Evolutionary conservation across 2,797 vertebrate genomes (phyloP).

Genomic region (Danio tinwini): DNA sequence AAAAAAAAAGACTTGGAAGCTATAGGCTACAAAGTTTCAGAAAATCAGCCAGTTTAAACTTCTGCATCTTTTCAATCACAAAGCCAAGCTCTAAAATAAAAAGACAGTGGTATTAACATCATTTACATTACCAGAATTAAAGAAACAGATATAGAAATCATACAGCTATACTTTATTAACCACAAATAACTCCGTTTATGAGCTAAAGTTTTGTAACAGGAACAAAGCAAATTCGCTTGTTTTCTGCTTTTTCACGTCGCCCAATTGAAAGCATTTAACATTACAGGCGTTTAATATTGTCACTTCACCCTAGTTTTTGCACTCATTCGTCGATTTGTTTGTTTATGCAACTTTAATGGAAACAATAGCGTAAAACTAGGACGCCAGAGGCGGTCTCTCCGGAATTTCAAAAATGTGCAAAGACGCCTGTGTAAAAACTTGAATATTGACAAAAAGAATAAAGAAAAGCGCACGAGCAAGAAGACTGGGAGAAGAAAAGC

Average conservation of each 20-base stretch:
- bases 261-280: not conserved
- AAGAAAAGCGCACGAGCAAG: not conserved
- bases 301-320: not conserved
- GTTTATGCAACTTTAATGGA: not conserved
- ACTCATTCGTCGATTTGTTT: not conserved
- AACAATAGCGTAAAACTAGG: not conserved
- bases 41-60: constrained; percentile 5
- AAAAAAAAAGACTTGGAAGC: not conserved
- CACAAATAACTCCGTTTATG: not conserved
- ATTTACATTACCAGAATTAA: not conserved
- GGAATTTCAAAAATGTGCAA: not conserved
- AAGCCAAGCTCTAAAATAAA: not conserved
- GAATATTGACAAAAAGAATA: not conserved
- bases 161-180: not conserved
- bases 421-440: not conserved
- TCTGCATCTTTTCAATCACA: not conserved
- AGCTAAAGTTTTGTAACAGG: not conserved
- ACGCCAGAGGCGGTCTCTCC: not conserved
- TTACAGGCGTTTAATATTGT: not conserved
- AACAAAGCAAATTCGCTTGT: not conserved
- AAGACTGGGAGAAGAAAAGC: not conserved
- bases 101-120: not conserved
- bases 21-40: not conserved
- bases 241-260: not conserved
- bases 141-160: not conserved